phyloP scores from a whole-genome alignment of 2,113 vertebrate genomes.

The Phalacrocorax pelagicus region DNA sequence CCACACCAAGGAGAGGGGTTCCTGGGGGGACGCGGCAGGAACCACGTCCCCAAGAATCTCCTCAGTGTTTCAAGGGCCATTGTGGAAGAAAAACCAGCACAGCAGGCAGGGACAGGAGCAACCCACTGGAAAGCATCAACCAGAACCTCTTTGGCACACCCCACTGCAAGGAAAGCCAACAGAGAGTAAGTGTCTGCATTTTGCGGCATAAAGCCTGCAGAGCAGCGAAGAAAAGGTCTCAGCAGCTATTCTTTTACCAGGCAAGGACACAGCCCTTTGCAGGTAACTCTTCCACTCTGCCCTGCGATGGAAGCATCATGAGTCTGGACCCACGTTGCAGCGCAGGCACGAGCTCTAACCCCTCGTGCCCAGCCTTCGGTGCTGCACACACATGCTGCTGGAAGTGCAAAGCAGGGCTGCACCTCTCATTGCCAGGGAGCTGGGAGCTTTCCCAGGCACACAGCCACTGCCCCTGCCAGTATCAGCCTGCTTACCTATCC shows the following conservation, averaged over 20 bases:
- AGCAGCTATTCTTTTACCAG: neutral
- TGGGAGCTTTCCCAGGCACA: neutral
- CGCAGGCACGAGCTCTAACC: fast-evolving
- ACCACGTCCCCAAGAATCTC: fast-evolving
- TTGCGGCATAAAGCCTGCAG: neutral
- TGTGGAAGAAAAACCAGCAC: neutral
- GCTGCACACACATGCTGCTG: no score
- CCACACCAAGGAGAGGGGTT: neutral
- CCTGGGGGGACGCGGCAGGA: neutral
- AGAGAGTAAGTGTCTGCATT: neutral
- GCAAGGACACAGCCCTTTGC: neutral
- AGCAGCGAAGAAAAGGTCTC: neutral
- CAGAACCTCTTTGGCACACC: neutral
- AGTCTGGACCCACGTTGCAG: no score
- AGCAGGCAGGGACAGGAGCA: neutral
- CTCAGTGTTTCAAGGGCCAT: neutral
- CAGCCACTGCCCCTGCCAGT: no score
- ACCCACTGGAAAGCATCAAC: neutral
- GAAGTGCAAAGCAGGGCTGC: neutral
- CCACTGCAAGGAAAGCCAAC: neutral
- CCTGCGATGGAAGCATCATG: neutral
- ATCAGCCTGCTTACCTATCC: no score
- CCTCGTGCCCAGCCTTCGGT: fast-evolving
- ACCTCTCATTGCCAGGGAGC: no score
- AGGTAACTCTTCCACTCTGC: neutral